These are phyloP conservation scores for Phymastichus coffea DNA, from an alignment of 1,140 invertebrate species.

Conservation along the genomic window DNA sequence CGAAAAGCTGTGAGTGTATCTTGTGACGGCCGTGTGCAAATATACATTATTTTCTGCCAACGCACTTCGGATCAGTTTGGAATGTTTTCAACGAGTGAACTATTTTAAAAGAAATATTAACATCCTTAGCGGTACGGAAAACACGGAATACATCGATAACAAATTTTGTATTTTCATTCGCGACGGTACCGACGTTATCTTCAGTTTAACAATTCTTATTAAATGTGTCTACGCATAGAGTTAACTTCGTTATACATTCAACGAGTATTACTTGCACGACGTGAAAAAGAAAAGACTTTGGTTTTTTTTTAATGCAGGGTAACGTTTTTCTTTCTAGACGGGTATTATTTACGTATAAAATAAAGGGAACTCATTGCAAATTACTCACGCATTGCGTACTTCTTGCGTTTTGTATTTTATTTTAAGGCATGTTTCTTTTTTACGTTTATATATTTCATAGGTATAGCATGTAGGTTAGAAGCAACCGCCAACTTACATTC, in stretches of 20 bases:
- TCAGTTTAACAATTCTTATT: too few species aligned
- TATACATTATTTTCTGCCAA: constrained; percentile 51
- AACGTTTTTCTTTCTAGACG: constrained; percentile 10
- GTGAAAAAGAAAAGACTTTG: too few species aligned
- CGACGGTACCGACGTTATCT: too few species aligned
- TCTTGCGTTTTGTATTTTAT: neutral
- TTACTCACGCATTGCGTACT: neutral
- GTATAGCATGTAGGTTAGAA: neutral
- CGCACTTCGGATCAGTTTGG: constrained; percentile 43
- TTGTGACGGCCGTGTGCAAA: constrained; percentile 39
- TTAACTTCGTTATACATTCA: too few species aligned
- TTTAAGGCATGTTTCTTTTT: constrained; percentile 5
- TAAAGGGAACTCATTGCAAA: neutral
- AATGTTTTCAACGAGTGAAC: constrained; percentile 26
- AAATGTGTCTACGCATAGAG: too few species aligned
- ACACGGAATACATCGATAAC: too few species aligned
- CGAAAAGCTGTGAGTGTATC: constrained; percentile 78
- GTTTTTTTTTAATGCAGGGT: constrained; percentile 25
- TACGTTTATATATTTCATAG: constrained; percentile 3
- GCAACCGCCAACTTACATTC: too few species aligned
- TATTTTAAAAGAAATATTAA: too few species aligned
- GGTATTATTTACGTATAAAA: constrained; percentile 9
- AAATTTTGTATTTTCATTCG: too few species aligned
- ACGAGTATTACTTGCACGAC: too few species aligned
- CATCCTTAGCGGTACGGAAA: too few species aligned